phyloP scores from a whole-genome alignment of 2,113 vertebrate species.

The Crotalus tigris region DNA sequence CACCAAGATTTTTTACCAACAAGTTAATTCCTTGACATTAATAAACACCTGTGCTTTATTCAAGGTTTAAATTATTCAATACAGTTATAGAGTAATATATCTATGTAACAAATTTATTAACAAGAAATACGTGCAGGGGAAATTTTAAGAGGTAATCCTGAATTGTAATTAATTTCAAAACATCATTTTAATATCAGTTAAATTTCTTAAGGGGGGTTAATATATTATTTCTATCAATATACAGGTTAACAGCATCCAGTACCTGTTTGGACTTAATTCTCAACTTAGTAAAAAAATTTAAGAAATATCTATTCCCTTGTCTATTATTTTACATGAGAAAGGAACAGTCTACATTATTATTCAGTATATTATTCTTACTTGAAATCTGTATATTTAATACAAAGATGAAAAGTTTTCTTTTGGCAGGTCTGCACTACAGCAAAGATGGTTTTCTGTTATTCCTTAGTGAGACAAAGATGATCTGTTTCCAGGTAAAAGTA shows the following conservation, averaged over 20 bases:
- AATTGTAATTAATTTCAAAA: conserved; percentile 5
- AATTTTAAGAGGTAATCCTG: conserved; percentile 23
- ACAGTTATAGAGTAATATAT: conserved; percentile 8
- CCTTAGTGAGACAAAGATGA: background rate
- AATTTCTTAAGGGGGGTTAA: background rate
- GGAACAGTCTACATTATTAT: background rate
- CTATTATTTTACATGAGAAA: background rate
- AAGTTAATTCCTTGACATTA: background rate
- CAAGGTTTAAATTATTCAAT: conserved; percentile 7
- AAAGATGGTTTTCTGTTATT: background rate
- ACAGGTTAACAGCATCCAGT: background rate
- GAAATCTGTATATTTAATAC: background rate
- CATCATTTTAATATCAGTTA: background rate
- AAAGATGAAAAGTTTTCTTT: background rate
- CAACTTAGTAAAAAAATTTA: background rate
- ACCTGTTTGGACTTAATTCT: background rate
- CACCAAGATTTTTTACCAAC: background rate
- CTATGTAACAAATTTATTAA: conserved; percentile 15
- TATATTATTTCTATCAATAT: conserved; percentile 3
- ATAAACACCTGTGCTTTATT: conserved; percentile 1
- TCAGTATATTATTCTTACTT: background rate
- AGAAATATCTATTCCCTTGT: background rate
- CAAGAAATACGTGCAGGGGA: conserved; percentile 7
- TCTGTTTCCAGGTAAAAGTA: background rate
- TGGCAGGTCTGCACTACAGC: background rate